These are phyloP conservation scores for Ochropleura plecta DNA, from an alignment of 2,888 invertebrate genomes.

Conservation along the genomic window DNA sequence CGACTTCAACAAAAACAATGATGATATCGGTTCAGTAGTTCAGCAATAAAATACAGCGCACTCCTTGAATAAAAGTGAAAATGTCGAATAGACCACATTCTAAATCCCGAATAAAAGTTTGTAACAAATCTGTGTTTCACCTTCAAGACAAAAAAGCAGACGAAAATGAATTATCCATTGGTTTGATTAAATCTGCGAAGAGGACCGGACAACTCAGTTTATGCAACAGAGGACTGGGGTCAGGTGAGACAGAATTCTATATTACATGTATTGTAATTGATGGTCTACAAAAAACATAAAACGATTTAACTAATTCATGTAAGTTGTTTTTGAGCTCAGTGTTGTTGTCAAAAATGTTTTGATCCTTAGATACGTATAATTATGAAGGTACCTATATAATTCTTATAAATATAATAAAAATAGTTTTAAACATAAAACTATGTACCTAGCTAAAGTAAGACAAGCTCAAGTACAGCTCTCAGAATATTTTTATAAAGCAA, in stretches of 20 bases:
- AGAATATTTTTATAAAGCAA: neutral
- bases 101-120: conserved; percentile 82
- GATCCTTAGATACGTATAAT: neutral
- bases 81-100: conserved; percentile 82
- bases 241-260: conserved; percentile 89
- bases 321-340: neutral
- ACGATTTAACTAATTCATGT: neutral
- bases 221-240: conserved; percentile 93
- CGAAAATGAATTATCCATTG: conserved; percentile 92
- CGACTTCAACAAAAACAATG: conserved; percentile 62
- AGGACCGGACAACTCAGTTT: conserved; percentile 95
- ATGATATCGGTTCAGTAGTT: conserved; percentile 61
- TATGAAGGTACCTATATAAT: neutral
- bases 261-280: conserved; percentile 14
- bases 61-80: conserved; percentile 37
- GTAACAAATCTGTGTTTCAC: conserved; percentile 92
- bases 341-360: neutral
- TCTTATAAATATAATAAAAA: neutral
- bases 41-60: conserved; percentile 44
- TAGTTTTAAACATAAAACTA: neutral
- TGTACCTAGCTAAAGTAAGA: neutral
- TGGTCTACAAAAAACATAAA: neutral
- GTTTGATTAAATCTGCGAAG: conserved; percentile 94
- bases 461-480: neutral
- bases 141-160: conserved; percentile 93